Evolutionary conservation across 2,888 invertebrate genomes (phyloP).

Genomic region (Cybosia mesomella): DNA sequence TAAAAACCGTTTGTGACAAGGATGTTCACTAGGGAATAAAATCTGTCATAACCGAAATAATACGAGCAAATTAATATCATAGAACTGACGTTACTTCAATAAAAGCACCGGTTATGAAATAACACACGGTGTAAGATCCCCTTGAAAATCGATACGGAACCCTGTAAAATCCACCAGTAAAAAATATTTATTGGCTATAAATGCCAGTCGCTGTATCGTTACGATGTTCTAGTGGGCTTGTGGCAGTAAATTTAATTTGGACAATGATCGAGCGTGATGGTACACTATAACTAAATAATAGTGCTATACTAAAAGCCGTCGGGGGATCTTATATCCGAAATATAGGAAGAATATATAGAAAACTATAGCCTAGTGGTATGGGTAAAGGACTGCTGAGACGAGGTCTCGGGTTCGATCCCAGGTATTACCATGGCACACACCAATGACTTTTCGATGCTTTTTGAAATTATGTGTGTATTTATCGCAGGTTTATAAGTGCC

Average conservation of each 20-base stretch:
- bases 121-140: conserved; percentile 60
- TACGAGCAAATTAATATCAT: conserved; percentile 57
- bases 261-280: conserved; percentile 34
- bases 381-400: too few species aligned
- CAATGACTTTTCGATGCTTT: too few species aligned
- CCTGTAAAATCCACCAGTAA: conserved; percentile 70
- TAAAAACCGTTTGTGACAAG: conserved; percentile 4
- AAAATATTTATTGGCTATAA: conserved; percentile 81
- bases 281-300: conserved; percentile 12
- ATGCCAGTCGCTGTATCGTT: conserved; percentile 71
- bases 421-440: too few species aligned
- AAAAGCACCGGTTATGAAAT: conserved; percentile 60
- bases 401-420: too few species aligned
- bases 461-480: too few species aligned
- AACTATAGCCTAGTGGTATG: too few species aligned
- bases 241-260: conserved; percentile 79
- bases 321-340: too few species aligned
- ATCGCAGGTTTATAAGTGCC: too few species aligned
- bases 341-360: not conserved
- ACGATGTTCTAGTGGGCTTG: conserved; percentile 69
- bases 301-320: conserved; percentile 1
- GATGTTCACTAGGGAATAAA: conserved; percentile 37
- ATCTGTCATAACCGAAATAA: conserved; percentile 45
- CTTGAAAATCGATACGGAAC: conserved; percentile 60
- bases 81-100: conserved; percentile 53